These are phyloP conservation scores for Cryptocheilus praepositus DNA, from an alignment of 2,888 invertebrate species.

Conservation along the genomic window DNA sequence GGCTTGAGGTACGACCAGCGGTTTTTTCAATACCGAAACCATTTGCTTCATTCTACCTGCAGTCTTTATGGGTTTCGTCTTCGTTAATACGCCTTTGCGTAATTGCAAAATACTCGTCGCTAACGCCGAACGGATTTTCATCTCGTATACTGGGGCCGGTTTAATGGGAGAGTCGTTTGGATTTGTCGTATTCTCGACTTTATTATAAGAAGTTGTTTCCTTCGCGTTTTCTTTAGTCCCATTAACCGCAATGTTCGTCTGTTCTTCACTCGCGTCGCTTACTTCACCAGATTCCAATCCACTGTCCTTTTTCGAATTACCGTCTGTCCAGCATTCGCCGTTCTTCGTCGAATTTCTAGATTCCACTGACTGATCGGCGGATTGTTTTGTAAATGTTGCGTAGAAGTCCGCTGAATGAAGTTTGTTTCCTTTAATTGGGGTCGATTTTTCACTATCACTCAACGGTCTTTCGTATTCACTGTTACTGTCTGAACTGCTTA, in stretches of 20 bases:
- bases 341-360: slow-evolving; percentile 36
- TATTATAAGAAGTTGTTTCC: slow-evolving; percentile 1
- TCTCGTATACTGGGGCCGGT: slow-evolving; percentile 37
- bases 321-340: slow-evolving; percentile 51
- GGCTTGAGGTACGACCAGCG: slow-evolving; percentile 59
- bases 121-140: slow-evolving; percentile 65
- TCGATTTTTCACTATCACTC: slow-evolving; percentile 50
- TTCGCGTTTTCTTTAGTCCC: slow-evolving; percentile 9
- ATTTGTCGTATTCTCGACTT: neutral
- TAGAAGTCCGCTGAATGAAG: slow-evolving; percentile 13
- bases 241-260: slow-evolving; percentile 6
- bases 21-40: slow-evolving; percentile 77
- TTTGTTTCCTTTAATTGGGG: slow-evolving; percentile 33
- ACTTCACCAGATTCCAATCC: slow-evolving; percentile 73
- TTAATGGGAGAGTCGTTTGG: slow-evolving; percentile 17
- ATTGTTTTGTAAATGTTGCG: slow-evolving; percentile 12
- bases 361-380: slow-evolving; percentile 21
- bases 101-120: slow-evolving; percentile 65
- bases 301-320: slow-evolving; percentile 71
- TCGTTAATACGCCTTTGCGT: slow-evolving; percentile 56
- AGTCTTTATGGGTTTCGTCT: slow-evolving; percentile 53
- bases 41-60: slow-evolving; percentile 67
- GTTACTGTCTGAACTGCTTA: slow-evolving; percentile 50
- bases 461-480: slow-evolving; percentile 51
- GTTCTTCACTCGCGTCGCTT: slow-evolving; percentile 71